phyloP scores from a whole-genome alignment of 2,888 invertebrate genomes.

The Acrocera orbiculus region DNA sequence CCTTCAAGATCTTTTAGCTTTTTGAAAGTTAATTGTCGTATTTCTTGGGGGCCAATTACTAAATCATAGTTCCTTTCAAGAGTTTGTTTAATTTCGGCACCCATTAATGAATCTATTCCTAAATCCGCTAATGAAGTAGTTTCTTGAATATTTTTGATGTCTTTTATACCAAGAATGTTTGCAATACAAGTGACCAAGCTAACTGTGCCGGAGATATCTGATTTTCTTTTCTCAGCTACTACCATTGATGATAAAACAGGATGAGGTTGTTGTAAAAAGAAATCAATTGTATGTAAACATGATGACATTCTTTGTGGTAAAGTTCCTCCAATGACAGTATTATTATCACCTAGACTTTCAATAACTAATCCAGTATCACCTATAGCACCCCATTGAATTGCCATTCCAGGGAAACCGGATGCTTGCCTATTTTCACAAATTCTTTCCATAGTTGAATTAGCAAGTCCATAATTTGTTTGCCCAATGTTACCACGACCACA shows the following conservation, averaged over 20 bases:
- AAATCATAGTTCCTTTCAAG: constrained; percentile 85
- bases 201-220: constrained; percentile 37
- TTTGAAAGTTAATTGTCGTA: constrained; percentile 65
- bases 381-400: constrained; percentile 98
- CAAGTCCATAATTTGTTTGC: constrained; percentile 91
- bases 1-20: constrained; percentile 40
- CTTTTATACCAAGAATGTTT: constrained; percentile 81
- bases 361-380: constrained; percentile 90
- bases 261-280: constrained; percentile 77
- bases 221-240: constrained; percentile 65
- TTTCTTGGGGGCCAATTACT: constrained; percentile 78
- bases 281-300: constrained; percentile 74
- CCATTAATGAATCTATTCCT: constrained; percentile 97
- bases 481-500: constrained; percentile 95
- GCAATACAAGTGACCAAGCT: constrained; percentile 63
- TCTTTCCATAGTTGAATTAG: constrained; percentile 95
- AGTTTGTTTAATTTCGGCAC: constrained; percentile 95
- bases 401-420: constrained; percentile 69
- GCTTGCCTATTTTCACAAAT: constrained; percentile 71
- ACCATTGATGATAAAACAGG: constrained; percentile 71
- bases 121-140: constrained; percentile 75
- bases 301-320: constrained; percentile 91
- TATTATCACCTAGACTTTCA: constrained; percentile 78
- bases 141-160: constrained; percentile 57
- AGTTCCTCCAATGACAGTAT: constrained; percentile 86